These are phyloP conservation scores for Chascanopsetta lugubris DNA, from an alignment of 2,113 vertebrate genomes.

Conservation along the genomic window DNA sequence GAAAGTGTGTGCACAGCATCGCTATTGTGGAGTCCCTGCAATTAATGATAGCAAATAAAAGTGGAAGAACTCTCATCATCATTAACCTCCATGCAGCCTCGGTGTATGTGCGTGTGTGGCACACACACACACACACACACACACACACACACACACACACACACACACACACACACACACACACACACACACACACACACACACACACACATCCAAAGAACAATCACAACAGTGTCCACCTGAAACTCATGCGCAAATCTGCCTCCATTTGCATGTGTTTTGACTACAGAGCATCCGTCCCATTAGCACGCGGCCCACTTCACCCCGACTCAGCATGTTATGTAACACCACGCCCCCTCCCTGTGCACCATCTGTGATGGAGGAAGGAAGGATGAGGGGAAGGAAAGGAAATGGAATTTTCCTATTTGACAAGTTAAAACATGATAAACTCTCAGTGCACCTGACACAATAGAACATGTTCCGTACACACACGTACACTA, in stretches of 20 bases:
- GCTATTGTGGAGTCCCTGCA: neutral
- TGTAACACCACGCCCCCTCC: neutral
- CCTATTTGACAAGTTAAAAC: constrained; percentile 32
- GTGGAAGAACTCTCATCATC: too few relatives aligned
- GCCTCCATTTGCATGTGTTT: constrained; percentile 57
- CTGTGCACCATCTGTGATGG: constrained; percentile 47
- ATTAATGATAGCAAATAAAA: too few relatives aligned
- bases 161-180: neutral
- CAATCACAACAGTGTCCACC: neutral
- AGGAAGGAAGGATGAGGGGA: constrained; percentile 61
- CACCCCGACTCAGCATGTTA: constrained; percentile 13
- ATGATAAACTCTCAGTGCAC: constrained; percentile 31
- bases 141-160: constrained; percentile 2
- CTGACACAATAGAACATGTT: neutral
- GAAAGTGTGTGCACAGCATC: neutral
- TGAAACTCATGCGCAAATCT: constrained; percentile 33
- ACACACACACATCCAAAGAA: too few relatives aligned
- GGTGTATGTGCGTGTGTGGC: too few relatives aligned
- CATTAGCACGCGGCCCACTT: neutral
- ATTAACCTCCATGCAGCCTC: too few relatives aligned
- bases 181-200: neutral
- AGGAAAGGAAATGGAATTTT: constrained; percentile 60
- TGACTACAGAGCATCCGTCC: constrained; percentile 31
- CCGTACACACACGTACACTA: neutral
- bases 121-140: constrained; percentile 10